Evolutionary conservation across 2,797 vertebrate genomes (phyloP).

Genomic region (Botia almorhae): DNA sequence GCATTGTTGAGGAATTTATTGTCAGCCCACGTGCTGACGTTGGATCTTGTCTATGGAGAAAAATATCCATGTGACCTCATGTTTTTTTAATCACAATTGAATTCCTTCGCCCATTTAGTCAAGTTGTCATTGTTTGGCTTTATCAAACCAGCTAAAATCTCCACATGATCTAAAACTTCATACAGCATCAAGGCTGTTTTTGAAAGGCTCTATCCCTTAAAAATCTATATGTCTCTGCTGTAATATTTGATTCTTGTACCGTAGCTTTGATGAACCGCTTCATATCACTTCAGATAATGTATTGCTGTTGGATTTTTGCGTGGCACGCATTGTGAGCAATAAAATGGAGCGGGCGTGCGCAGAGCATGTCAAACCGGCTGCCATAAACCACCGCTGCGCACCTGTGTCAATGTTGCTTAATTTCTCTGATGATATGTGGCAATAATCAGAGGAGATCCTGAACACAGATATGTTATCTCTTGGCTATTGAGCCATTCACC

Average conservation of each 20-base stretch:
- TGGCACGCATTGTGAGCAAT: conserved; percentile 13
- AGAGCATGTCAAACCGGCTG: conserved; percentile 37
- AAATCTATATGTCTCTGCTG: conserved; percentile 23
- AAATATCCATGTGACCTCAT: neutral
- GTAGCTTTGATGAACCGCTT: conserved; percentile 35
- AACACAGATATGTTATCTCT: conserved; percentile 65
- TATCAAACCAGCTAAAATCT: neutral
- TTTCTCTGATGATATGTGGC: conserved; percentile 70
- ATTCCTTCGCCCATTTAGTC: neutral
- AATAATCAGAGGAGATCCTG: conserved; percentile 70
- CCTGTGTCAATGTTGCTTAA: conserved; percentile 67
- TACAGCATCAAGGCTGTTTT: neutral
- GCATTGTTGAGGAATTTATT: conserved; percentile 44
- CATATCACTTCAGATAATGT: conserved; percentile 50
- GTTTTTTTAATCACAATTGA: neutral
- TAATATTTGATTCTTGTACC: conserved; percentile 18
- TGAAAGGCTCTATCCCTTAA: conserved; percentile 11
- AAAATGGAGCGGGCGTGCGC: conserved; percentile 1
- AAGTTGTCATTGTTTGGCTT: conserved; percentile 48
- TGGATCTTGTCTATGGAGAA: conserved; percentile 41
- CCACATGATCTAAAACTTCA: neutral
- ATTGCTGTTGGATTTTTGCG: conserved; percentile 10
- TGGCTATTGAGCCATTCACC: conserved; percentile 67
- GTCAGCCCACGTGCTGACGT: conserved; percentile 32
- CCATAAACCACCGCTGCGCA: conserved; percentile 58